Evolutionary conservation across 2,888 invertebrate genomes (phyloP).

Genomic region (Erebia palarica): DNA sequence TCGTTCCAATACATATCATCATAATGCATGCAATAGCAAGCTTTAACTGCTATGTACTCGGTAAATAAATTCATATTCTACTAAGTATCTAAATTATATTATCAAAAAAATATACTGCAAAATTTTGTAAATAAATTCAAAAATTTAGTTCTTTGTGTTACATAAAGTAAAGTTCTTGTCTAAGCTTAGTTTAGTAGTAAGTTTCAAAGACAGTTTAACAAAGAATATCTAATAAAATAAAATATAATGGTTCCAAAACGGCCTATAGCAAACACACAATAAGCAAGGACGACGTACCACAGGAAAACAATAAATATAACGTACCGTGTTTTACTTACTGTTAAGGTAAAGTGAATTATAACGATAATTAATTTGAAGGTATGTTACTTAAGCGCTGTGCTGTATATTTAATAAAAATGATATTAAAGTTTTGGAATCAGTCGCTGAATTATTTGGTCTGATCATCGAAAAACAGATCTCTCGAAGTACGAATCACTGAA

Average conservation of each 20-base stretch:
- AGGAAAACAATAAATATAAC: constrained; percentile 68
- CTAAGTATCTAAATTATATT: constrained; percentile 34
- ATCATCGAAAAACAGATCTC: constrained; percentile 81
- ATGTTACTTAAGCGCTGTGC: constrained; percentile 60
- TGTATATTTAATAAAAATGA: constrained; percentile 68
- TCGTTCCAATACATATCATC: constrained; percentile 12
- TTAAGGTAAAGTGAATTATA: constrained; percentile 65
- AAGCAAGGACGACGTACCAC: constrained; percentile 77
- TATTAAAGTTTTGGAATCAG: constrained; percentile 59
- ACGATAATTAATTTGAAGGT: constrained; percentile 66
- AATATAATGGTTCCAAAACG: constrained; percentile 78
- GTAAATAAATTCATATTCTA: constrained; percentile 28
- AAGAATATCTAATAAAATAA: constrained; percentile 51
- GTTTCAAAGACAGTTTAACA: constrained; percentile 53
- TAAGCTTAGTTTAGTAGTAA: constrained; percentile 29
- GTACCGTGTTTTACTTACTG: constrained; percentile 59
- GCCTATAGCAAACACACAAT: constrained; percentile 82
- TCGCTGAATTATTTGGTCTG: constrained; percentile 55
- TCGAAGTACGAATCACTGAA: constrained; percentile 80
- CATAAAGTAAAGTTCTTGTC: constrained; percentile 8
- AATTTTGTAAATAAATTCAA: constrained; percentile 32
- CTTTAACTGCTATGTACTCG: constrained; percentile 31
- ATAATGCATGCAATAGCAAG: constrained; percentile 37
- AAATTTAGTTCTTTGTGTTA: constrained; percentile 20
- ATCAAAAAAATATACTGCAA: constrained; percentile 25